Conservation (phyloP, 30 jellyfish, hydroid and myxozoan genomes). For the Cassiopea andromeda region DNA sequence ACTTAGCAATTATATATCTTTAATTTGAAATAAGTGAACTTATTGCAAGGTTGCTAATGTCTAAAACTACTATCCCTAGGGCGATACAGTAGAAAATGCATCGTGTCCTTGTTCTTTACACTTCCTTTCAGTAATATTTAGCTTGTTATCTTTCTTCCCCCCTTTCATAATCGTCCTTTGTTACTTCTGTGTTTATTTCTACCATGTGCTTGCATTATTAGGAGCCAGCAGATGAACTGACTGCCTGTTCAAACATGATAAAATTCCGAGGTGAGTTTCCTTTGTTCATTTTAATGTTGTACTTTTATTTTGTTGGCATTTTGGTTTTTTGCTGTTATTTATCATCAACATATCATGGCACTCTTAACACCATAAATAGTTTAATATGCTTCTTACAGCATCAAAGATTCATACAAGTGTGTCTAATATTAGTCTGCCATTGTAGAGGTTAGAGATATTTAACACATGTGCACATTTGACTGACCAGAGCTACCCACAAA, state of each 20-base stretch:
- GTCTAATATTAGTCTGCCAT: not conserved
- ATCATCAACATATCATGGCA: not conserved
- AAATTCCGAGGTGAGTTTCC: conserved; percentile 37
- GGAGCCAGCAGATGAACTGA: conserved; percentile 59
- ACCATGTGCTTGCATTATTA: conserved; percentile 42
- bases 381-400: no score
- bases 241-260: conserved; percentile 43
- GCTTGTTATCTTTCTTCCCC: not conserved
- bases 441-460: conserved; percentile 40
- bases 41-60: no score
- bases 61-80: no score
- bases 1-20: no score
- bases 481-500: conserved; percentile 62
- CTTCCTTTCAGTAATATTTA: not conserved
- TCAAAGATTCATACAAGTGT: no score
- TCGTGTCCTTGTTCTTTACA: not conserved
- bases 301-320: not conserved
- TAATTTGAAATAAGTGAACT: no score
- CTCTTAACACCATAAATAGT: no score
- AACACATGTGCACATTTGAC: conserved; percentile 65
- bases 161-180: not conserved
- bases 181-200: not conserved
- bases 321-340: not conserved
- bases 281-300: not conserved
- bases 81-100: no score